Conservation (phyloP, 2,113 vertebrate genomes). For the Trematocara variabile region DNA sequence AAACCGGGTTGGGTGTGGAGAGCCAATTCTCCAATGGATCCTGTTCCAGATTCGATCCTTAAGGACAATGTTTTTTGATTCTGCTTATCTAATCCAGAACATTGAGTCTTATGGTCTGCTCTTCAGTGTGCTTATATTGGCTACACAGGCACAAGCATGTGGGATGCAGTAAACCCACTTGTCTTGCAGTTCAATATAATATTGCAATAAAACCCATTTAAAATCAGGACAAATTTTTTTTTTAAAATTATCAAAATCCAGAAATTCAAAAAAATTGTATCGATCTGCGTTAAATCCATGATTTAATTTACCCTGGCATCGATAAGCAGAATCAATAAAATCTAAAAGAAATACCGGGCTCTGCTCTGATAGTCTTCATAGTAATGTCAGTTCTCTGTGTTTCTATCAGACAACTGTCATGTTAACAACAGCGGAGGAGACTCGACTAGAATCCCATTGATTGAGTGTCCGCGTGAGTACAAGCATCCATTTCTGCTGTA, state of each 20-base stretch:
- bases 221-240: background rate
- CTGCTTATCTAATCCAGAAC: background rate
- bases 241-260: no score
- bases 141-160: background rate
- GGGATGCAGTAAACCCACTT: background rate
- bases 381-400: conserved; percentile 81
- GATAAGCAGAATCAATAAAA: conserved; percentile 28
- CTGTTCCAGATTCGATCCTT: background rate
- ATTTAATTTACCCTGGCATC: background rate
- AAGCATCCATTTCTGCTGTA: conserved; percentile 19
- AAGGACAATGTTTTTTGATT: background rate
- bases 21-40: background rate
- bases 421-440: conserved; percentile 96
- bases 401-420: conserved; percentile 95
- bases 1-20: background rate
- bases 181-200: background rate
- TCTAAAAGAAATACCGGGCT: background rate
- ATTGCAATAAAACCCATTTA: background rate
- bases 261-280: background rate
- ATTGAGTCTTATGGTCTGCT: background rate
- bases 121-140: background rate
- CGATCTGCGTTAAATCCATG: background rate
- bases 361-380: background rate
- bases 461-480: conserved; percentile 97
- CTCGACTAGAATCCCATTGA: conserved; percentile 93